Evolutionary conservation across 2,888 invertebrate species (phyloP).

Genomic region (Andricus curvator): DNA sequence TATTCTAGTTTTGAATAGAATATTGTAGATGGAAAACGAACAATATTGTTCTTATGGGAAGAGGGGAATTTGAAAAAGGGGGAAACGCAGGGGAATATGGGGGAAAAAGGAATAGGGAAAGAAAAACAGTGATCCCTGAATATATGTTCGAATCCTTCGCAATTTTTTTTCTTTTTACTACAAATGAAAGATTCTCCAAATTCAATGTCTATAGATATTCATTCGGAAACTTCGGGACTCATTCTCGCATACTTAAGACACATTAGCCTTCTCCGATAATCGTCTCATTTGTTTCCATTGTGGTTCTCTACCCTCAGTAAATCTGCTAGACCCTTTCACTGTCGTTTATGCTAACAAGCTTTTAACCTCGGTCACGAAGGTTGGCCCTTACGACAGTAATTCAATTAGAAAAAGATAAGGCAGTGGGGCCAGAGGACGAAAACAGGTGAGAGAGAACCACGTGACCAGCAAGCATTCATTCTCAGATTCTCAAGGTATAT

Average conservation of each 20-base stretch:
- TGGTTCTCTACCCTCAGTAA: neutral
- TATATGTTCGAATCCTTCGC: too few species aligned
- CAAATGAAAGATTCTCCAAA: too few species aligned
- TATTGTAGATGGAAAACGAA: too few species aligned
- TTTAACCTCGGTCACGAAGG: conserved; percentile 39
- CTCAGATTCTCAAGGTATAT: conserved; percentile 20
- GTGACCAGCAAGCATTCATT: conserved; percentile 17
- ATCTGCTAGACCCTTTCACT: neutral
- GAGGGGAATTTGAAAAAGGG: too few species aligned
- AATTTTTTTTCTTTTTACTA: too few species aligned
- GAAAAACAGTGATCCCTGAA: too few species aligned
- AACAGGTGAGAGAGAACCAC: conserved; percentile 25
- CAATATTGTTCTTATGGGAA: too few species aligned
- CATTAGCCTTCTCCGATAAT: neutral
- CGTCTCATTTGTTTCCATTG: neutral
- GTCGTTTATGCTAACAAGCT: conserved; percentile 39
- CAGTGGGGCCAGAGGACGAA: neutral
- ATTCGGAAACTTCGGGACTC: neutral
- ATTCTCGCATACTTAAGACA: neutral
- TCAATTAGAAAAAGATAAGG: conserved; percentile 39
- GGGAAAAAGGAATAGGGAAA: too few species aligned
- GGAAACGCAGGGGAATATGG: too few species aligned
- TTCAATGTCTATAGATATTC: neutral
- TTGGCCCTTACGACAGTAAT: conserved; percentile 35
- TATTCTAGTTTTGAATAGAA: too few species aligned